phyloP scores from a whole-genome alignment of 2,888 invertebrate genomes.

The Furcula furcula region DNA sequence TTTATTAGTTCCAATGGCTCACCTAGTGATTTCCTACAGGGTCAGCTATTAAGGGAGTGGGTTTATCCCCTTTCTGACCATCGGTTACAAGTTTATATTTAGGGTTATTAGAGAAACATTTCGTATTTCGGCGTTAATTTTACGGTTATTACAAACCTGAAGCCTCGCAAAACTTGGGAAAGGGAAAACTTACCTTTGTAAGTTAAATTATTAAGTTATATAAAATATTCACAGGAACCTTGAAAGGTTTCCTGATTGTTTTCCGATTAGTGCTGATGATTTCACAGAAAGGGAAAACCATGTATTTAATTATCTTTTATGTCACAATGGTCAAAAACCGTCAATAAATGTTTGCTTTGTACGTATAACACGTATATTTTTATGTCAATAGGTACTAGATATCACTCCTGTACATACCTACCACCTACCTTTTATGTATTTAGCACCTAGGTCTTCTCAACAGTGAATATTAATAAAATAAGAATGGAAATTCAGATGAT shows the following conservation, averaged over 20 bases:
- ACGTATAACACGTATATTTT: too few species aligned
- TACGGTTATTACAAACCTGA: constrained; percentile 20
- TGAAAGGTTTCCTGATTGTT: not conserved
- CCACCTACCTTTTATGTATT: too few species aligned
- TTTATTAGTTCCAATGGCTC: constrained; percentile 57
- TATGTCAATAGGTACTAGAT: too few species aligned
- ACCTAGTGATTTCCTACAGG: constrained; percentile 60
- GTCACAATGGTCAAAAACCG: too few species aligned
- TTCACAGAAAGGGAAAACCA: too few species aligned
- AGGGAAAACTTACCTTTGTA: constrained; percentile 1
- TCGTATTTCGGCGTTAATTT: constrained; percentile 30
- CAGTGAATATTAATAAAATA: too few species aligned
- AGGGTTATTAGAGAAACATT: constrained; percentile 31
- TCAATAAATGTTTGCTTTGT: too few species aligned
- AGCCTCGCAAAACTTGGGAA: constrained; percentile 10
- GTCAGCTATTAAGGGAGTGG: constrained; percentile 49
- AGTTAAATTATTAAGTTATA: not conserved
- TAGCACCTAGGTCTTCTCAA: too few species aligned
- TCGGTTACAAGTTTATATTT: constrained; percentile 49
- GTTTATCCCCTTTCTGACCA: constrained; percentile 44
- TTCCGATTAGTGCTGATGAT: not conserved
- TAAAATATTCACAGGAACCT: not conserved
- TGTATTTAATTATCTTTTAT: too few species aligned
- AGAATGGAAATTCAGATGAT: too few species aligned
- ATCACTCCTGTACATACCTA: too few species aligned